These are phyloP conservation scores for Muntiacus muntjak DNA, from an alignment of 2,113 vertebrate genomes.

Conservation along the genomic window DNA sequence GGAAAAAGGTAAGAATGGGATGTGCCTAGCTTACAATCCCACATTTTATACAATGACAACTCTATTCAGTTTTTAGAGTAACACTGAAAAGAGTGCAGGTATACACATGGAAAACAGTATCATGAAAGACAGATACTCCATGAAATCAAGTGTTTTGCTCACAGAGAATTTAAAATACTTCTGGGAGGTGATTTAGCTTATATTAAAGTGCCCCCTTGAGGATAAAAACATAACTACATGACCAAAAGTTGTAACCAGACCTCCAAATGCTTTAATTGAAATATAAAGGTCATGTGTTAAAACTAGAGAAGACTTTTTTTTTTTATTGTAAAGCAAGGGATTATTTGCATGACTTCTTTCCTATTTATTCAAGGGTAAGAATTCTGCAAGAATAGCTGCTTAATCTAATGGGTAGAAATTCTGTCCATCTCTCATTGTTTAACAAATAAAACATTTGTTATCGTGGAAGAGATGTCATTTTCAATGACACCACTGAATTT, in stretches of 20 bases:
- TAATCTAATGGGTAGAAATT: background rate
- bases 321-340: background rate
- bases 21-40: background rate
- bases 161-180: background rate
- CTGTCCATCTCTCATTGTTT: background rate
- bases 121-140: background rate
- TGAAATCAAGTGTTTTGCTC: conserved; percentile 24
- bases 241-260: background rate
- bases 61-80: background rate
- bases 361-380: background rate
- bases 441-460: background rate
- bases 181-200: conserved; percentile 32
- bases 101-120: background rate
- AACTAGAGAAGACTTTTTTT: background rate
- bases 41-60: background rate
- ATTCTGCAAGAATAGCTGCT: background rate
- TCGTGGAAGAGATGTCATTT: background rate
- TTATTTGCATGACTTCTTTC: background rate
- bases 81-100: background rate
- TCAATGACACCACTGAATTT: background rate
- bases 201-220: conserved; percentile 76
- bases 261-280: background rate
- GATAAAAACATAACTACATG: conserved; percentile 56
- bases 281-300: background rate
- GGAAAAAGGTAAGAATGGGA: background rate